These are phyloP conservation scores for Xiphophorus birchmanni DNA, from an alignment of 2,797 vertebrate genomes.

Conservation along the genomic window DNA sequence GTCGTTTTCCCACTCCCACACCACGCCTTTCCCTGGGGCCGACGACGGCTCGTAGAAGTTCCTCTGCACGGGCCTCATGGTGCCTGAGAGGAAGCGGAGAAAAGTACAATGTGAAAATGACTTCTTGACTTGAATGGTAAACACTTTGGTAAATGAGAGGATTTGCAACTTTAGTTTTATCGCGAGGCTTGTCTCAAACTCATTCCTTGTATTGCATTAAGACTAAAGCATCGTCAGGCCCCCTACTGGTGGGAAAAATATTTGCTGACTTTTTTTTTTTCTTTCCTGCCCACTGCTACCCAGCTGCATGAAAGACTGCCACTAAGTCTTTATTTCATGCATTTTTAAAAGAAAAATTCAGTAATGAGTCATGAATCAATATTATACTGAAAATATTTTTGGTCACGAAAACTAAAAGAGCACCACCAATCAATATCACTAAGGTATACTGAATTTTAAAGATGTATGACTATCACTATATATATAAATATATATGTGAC, in stretches of 20 bases:
- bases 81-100: conserved; percentile 78
- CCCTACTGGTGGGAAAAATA: background rate
- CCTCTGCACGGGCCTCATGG: conserved; percentile 93
- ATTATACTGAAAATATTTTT: background rate
- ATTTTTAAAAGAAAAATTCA: background rate
- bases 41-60: conserved; percentile 97
- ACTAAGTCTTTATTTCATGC: background rate
- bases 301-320: background rate
- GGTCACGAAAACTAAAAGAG: background rate
- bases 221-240: background rate
- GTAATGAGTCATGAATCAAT: background rate
- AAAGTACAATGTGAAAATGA: conserved; percentile 19
- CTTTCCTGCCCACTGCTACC: background rate
- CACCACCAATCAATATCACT: no score
- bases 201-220: no score
- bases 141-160: background rate
- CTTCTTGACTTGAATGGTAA: background rate
- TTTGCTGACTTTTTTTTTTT: background rate
- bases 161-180: background rate
- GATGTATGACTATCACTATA: background rate
- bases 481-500: background rate
- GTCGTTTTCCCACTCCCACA: conserved; percentile 98
- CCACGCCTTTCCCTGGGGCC: conserved; percentile 93
- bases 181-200: background rate
- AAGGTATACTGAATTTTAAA: no score